Base-by-base conservation (phyloP, 2,113 vertebrate species). In the Apteryx owenii region DNA sequence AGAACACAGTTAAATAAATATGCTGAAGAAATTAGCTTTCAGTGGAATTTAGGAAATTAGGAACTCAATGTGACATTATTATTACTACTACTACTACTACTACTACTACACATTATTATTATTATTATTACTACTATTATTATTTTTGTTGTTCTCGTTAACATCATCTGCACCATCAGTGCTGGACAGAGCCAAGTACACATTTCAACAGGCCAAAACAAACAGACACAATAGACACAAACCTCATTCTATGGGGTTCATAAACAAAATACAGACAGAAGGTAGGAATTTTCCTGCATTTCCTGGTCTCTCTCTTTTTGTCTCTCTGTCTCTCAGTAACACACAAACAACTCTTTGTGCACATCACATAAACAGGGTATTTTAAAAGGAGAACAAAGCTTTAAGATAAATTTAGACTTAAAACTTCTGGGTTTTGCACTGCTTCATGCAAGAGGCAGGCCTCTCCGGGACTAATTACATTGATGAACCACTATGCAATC, bases 1-100 rank as follows among this genome's bases (percentile, higher is more conserved):
- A 97, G 76, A 83, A 89, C 16, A 97, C n/a, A 96, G 85, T 94
- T 95, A 93, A 87, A 96, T 33, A 96, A 92, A 95, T 54, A 91
- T 11, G 31, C 51, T 65, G 60, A 94, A 56, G 58, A n/a, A 61
- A 71, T 42, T 88, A 64, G 50, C 66, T 38, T 50, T 70, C 53
- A 90, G 90, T 50, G 40, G 23, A 70, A 77, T 50, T 61, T 44
- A 65, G 31, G 58, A 89, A 88, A 80, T 85, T 15, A 83, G 16
- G 60, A 68, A 21, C 54, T 91, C 64, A 85, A 17, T 3, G 7
- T 40, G 33, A 36, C n/a, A 71, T 9, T 46, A 70, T 7, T 56
- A 44, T 69, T 54, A 51, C 53, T 42, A 38, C 36, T 38, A 51
- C 53, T 42, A 38, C 36, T 38, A 51, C 53, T 42, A 54, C 42